A percentile compares a stretch with the other conserved stretches of the same genome.
Conservation (phyloP, 1,140 invertebrate genomes). For the Chrysopa pallens region DNA sequence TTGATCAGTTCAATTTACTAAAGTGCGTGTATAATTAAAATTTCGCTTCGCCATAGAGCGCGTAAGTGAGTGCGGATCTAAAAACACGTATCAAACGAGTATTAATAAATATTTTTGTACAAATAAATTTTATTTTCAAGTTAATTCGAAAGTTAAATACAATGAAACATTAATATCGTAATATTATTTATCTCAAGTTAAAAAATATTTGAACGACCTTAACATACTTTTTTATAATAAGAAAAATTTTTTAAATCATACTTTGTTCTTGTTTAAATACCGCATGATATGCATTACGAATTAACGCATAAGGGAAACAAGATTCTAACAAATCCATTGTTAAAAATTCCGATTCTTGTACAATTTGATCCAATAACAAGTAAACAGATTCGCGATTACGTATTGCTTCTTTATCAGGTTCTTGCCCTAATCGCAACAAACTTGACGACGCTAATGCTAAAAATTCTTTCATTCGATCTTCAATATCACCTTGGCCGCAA, state of each 20-base stretch:
- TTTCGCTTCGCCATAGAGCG: no score
- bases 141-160: no score
- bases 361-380: conserved; percentile 86
- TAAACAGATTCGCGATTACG: conserved; percentile 93
- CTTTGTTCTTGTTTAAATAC: conserved; percentile 77
- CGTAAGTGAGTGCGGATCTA: no score
- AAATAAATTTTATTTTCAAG: no score
- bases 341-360: conserved; percentile 91
- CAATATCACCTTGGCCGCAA: conserved; percentile 86
- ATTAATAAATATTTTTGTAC: no score
- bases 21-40: no score
- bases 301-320: conserved; percentile 92
- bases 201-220: no score
- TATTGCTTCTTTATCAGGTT: conserved; percentile 86
- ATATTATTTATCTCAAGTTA: no score
- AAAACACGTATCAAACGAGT: no score
- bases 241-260: conserved; percentile 24
- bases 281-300: conserved; percentile 91
- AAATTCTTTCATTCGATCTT: conserved; percentile 97
- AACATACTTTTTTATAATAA: no score
- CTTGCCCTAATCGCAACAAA: conserved; percentile 80
- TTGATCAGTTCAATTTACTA: no score
- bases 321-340: conserved; percentile 97
- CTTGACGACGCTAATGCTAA: conserved; percentile 91
- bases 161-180: no score